Evolutionary conservation across 92 coral and sea anemone genomes (phyloP), one percentile per base, ranked within the genome.

Genomic region (Epizoanthus stellaris): DNA sequence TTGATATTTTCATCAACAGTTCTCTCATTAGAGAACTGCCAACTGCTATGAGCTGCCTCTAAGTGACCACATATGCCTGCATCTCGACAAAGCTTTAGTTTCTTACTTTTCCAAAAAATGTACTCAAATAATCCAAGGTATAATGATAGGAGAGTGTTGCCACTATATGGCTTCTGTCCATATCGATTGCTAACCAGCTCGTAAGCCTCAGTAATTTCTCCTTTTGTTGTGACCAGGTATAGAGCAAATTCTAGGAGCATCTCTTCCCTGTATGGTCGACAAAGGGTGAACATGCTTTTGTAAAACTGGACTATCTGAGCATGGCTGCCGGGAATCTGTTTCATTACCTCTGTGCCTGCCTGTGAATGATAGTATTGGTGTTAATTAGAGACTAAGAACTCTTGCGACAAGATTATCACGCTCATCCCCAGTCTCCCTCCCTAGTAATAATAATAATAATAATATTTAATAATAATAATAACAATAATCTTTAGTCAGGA

Each of bases 71-170:
- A 45, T 17, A 52, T 10, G 15, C 20, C 39, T n/a, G 53, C 53
- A 66, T 42, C 30, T 6, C 1, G 45, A 61, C 59, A 62, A 21
- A 70, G 23, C 77, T 86, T 71, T 4, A 70, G 64, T 42, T 84
- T 77, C 75, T 86, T 82, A 16, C 76, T 88, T 61, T 91, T 95
- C 95, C 96, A 93, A 1, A 70, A 75, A 5, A 84, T 5, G 80
- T 92, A 93, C 76, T 93, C 96, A 86, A 92, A 93, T n/a, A 94
- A 77, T 10, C 95, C 99, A 36, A 88, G 82, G 67, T 96, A 96
- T 14, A 89, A 95, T 79, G 89, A 75, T 10, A 92, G 88, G 17
- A 94, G 71, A 34, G 57, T 45, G 87, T 89, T 91, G 16, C 84
- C 36, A 53, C 20, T 65, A 15, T 94, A 93, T 0, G 92, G 89